These are phyloP conservation scores for Drosophila grimshawi DNA, from an alignment of 1,140 invertebrate species.

Conservation along the genomic window DNA sequence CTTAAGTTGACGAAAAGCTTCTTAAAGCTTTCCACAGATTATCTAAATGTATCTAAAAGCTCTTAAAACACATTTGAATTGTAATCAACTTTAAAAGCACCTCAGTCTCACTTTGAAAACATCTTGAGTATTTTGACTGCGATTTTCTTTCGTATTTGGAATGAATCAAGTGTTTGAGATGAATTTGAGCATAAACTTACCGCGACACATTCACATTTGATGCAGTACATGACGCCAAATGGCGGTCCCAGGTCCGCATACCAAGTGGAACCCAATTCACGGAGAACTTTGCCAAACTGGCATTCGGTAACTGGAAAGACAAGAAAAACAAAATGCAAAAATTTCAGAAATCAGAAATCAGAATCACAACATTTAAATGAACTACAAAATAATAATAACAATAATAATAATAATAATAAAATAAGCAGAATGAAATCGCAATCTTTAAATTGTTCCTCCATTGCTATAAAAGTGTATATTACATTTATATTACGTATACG, in stretches of 20 bases:
- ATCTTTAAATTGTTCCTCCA: slow-evolving; percentile 2
- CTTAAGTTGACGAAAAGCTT: not conserved
- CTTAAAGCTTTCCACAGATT: not conserved
- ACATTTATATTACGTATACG: slow-evolving; percentile 15
- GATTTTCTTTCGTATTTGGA: not conserved
- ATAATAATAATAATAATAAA: not conserved
- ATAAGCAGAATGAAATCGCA: slow-evolving; percentile 31
- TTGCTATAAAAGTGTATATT: slow-evolving; percentile 45
- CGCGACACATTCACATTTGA: slow-evolving; percentile 95
- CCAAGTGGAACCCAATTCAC: slow-evolving; percentile 94
- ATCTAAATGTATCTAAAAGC: not conserved
- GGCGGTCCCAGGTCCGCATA: slow-evolving; percentile 95
- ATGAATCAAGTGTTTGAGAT: not conserved
- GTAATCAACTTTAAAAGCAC: not conserved
- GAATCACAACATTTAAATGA: not conserved
- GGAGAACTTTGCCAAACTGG: slow-evolving; percentile 93
- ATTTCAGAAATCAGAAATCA: slow-evolving; percentile 16
- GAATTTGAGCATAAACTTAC: slow-evolving; percentile 86
- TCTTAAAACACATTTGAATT: not conserved
- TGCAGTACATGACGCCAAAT: slow-evolving; percentile 96
- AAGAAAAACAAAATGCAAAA: slow-evolving; percentile 6
- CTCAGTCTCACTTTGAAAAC: not conserved
- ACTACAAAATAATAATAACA: slow-evolving; percentile 5
- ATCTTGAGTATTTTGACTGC: no score
- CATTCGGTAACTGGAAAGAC: slow-evolving; percentile 91